These are phyloP conservation scores for Holothuria glaberrima DNA, from an alignment of 35 echinoderm and acorn worm genomes.

Conservation along the genomic window DNA sequence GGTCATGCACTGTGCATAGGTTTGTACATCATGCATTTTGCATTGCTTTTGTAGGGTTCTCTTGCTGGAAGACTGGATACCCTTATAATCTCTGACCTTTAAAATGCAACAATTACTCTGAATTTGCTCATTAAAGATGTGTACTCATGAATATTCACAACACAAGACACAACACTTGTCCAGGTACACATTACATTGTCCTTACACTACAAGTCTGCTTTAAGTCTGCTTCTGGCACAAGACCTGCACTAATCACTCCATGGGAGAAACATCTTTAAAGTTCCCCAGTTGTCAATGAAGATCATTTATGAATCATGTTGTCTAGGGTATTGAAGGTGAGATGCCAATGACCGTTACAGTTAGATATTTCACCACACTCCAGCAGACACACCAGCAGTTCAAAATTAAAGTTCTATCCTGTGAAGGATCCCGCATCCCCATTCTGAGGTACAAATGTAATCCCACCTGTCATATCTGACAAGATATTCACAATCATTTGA, in stretches of 20 bases:
- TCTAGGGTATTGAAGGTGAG: conserved; percentile 5
- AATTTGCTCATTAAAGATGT: too few species aligned
- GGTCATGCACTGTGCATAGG: too few species aligned
- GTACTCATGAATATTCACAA: too few species aligned
- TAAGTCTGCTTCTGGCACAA: neutral
- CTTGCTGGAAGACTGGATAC: too few species aligned
- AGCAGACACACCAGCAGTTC: conserved; percentile 6
- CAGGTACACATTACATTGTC: too few species aligned
- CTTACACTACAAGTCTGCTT: too few species aligned
- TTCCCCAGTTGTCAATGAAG: conserved; percentile 22
- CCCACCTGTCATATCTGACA: conserved; percentile 39
- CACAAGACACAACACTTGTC: too few species aligned
- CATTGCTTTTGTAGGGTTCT: too few species aligned
- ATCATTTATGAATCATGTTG: conserved; percentile 15
- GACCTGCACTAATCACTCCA: conserved; percentile 11
- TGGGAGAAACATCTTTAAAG: neutral
- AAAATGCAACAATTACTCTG: too few species aligned
- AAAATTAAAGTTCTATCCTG: conserved; percentile 6
- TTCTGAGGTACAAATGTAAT: conserved; percentile 24
- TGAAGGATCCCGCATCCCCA: neutral
- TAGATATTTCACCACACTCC: conserved; percentile 24
- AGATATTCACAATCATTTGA: neutral
- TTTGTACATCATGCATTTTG: too few species aligned
- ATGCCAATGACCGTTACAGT: conserved; percentile 28
- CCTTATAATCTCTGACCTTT: too few species aligned